Percentiles rank a stretch among this genome's conserved stretches.
These are phyloP conservation scores for Brachionus koreanus DNA, from an alignment of 1,140 invertebrate genomes.

Conservation along the genomic window DNA sequence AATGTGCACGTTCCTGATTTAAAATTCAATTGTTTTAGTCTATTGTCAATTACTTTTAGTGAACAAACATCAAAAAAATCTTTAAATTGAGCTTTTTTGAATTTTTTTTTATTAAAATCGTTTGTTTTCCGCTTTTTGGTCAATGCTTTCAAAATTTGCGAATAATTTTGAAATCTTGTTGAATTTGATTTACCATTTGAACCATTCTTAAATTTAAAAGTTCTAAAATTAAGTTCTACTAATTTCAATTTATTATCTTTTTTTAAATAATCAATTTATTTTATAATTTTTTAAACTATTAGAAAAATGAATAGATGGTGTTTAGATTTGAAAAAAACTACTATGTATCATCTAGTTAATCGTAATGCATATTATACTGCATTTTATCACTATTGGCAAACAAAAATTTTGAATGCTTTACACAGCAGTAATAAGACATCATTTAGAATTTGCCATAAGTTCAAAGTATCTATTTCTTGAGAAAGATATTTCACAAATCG, in stretches of 20 bases:
- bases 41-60: conserved; percentile 1
- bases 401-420: too few relatives aligned
- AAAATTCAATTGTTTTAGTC: conserved; percentile 5
- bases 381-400: too few relatives aligned
- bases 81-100: conserved; percentile 40
- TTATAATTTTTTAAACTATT: too few relatives aligned
- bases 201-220: neutral
- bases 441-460: too few relatives aligned
- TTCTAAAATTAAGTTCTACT: neutral
- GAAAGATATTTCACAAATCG: too few relatives aligned
- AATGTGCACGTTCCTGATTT: conserved; percentile 19
- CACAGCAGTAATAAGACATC: too few relatives aligned
- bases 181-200: neutral
- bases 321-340: too few relatives aligned
- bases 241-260: neutral
- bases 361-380: too few relatives aligned
- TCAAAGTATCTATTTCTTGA: too few relatives aligned
- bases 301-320: too few relatives aligned
- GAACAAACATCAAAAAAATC: conserved; percentile 23
- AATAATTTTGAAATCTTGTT: conserved; percentile 6
- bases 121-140: conserved; percentile 13
- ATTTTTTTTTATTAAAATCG: conserved; percentile 30
- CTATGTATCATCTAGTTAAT: too few relatives aligned
- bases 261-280: neutral
- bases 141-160: conserved; percentile 15